Base-by-base conservation (phyloP, 2,888 invertebrate species). In the Dyspetes luteomarginatus region DNA sequence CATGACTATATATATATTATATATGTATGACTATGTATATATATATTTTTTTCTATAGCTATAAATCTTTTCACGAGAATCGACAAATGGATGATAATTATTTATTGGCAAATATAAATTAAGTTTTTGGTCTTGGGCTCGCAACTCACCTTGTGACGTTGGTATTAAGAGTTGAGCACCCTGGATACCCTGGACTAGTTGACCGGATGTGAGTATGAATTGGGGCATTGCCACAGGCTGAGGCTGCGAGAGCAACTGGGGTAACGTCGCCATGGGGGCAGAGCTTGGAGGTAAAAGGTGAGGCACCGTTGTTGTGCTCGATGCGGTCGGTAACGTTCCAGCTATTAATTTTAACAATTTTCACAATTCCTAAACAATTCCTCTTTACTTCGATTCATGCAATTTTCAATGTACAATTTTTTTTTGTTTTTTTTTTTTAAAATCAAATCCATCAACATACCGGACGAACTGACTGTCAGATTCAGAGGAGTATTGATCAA, bases 101-200 rank as follows among this genome's bases (percentile, higher is more conserved):
- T n/a, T n/a, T n/a, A n/a, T n/a, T n/a, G n/a, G n/a, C n/a, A n/a
- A n/a, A n/a, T n/a, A n/a, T n/a, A n/a, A n/a, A n/a, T n/a, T n/a
- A n/a, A n/a, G 17, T 50, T n/a, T 3, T 2, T 12, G 2, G 19
- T 56, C 2, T 17, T 19, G 2, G 12, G 22, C 30, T 28, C 22
- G 3, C 24, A 41, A 64, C 88, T 91, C 93, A 97, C 98, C 98
- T 95, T 98, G 97, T 82, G 98, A 97, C 72, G 98, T 98, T 67
- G 98, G 98, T 93, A 98, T 98, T 88, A 98, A 95, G 76, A 98
- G 94, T 91, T 98, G 98, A 58, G 98, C 97, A 12, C 97, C 97
- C 93, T 98, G 98, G 87, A 98, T 97, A 85, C 97, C 97, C 92
- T 97, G 97, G 79, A 97, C 96, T 90, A 98, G 94, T 93, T 98